Conservation (phyloP, 2,113 vertebrate species). For the Pelusios castaneus region DNA sequence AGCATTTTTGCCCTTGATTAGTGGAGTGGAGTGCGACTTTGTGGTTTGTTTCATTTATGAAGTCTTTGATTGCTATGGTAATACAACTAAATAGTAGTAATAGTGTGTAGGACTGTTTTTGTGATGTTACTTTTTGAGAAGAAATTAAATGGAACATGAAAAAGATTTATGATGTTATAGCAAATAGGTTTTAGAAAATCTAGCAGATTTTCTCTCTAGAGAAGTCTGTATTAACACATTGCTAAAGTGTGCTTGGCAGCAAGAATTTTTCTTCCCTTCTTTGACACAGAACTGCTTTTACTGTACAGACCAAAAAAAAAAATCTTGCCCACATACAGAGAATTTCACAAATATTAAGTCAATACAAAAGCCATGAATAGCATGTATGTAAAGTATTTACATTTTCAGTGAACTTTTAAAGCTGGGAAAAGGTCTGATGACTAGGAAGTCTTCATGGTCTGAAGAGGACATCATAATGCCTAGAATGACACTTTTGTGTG, state of each 20-base stretch:
- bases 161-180: neutral
- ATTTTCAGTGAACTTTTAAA: neutral
- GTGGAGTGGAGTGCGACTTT: neutral
- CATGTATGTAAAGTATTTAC: no score
- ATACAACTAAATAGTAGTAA: neutral
- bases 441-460: no score
- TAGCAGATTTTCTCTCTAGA: neutral
- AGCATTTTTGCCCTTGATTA: neutral
- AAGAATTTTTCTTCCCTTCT: neutral
- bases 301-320: no score
- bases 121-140: neutral
- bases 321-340: no score
- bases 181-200: neutral
- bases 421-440: neutral
- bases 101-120: neutral
- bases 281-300: neutral
- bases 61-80: neutral
- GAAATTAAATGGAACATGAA: neutral
- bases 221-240: no score
- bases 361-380: no score
- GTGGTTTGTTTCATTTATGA: neutral
- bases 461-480: no score
- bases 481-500: no score
- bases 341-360: no score
- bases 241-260: neutral